Evolutionary conservation across 2,113 vertebrate genomes (phyloP).

Genomic region (Paramormyrops kingsleyae): DNA sequence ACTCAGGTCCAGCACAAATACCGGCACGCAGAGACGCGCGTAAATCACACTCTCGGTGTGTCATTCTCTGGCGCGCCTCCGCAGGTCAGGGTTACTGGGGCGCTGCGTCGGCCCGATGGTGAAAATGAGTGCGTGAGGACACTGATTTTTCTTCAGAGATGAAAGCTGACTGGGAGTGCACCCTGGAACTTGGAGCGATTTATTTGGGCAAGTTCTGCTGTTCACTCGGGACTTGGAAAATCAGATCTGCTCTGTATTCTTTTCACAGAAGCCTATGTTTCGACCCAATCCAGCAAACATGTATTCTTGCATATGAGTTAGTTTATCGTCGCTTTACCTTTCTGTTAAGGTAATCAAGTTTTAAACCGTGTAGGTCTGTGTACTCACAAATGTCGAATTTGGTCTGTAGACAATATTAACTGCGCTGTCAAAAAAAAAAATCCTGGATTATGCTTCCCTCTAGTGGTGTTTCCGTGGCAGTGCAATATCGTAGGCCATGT

Average conservation of each 20-base stretch:
- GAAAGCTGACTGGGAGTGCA: not conserved
- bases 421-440: not conserved
- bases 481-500: not conserved
- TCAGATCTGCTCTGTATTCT: not conserved
- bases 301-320: not conserved
- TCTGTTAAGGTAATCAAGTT: not conserved
- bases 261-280: not conserved
- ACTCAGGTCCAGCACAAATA: not conserved
- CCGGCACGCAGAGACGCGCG: not conserved
- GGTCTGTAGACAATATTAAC: not conserved
- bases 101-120: not conserved
- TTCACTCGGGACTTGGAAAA: not conserved
- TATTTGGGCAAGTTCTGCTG: not conserved
- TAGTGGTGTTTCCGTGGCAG: not conserved
- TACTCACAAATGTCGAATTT: not conserved
- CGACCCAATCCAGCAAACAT: not conserved
- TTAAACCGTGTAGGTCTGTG: not conserved
- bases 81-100: not conserved
- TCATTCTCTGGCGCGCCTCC: not conserved
- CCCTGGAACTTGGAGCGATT: not conserved
- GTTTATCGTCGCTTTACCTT: not conserved
- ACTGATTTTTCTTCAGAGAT: not conserved
- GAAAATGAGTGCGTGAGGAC: not conserved
- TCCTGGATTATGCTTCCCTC: constrained; percentile 9
- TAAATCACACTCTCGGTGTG: not conserved